Conservation (phyloP, 2,113 vertebrate genomes). For the Bucco capensis region DNA sequence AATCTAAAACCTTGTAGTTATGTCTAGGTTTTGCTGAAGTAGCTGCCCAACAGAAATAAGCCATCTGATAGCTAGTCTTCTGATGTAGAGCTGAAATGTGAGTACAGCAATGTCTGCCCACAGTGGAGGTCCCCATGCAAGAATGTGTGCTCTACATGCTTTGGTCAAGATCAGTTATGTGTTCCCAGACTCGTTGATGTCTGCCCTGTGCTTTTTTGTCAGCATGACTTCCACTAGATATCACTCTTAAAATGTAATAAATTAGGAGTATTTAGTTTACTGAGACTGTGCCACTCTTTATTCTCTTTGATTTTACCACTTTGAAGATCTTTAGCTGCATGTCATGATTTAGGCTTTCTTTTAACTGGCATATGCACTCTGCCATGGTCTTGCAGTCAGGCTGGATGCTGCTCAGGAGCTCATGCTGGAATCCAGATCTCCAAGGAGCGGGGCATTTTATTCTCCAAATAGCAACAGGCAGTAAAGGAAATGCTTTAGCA, state of each 20-base stretch:
- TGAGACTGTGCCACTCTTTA: not conserved
- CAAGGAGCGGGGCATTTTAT: accelerated
- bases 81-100: not conserved
- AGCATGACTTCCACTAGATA: not conserved
- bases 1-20: not conserved
- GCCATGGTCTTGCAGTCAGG: no score
- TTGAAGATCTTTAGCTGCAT: not conserved
- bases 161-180: accelerated
- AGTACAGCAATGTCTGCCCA: not conserved
- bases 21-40: not conserved
- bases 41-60: not conserved
- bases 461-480: not conserved
- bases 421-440: accelerated
- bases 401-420: not conserved
- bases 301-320: not conserved
- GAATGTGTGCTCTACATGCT: not conserved
- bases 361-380: not conserved
- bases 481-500: not conserved
- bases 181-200: not conserved
- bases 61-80: not conserved
- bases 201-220: not conserved
- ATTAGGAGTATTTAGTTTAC: not conserved
- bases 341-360: not conserved
- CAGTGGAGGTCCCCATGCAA: accelerated
- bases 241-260: not conserved